Conservation (phyloP, 2,113 vertebrate genomes). For the Muntiacus muntjak region DNA sequence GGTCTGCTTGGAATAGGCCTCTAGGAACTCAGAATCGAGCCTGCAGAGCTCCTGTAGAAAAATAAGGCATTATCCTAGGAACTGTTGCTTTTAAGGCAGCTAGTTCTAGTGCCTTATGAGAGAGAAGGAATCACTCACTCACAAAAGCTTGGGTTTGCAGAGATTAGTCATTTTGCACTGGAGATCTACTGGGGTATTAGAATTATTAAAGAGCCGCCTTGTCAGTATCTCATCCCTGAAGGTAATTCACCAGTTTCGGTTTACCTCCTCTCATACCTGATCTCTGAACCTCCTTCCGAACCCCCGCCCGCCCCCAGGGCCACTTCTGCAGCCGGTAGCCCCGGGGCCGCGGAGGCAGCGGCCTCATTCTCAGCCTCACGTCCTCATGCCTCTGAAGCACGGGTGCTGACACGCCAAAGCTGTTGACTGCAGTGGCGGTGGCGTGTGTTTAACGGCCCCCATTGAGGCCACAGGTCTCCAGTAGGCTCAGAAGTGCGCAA, state of each 20-base stretch:
- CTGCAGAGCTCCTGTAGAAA: not conserved
- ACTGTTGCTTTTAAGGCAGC: not conserved
- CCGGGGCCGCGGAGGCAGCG: not conserved
- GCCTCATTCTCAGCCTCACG: fast-evolving
- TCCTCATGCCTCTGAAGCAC: not conserved
- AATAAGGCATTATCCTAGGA: not conserved
- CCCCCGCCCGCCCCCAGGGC: not conserved
- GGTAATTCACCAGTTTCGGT: not conserved
- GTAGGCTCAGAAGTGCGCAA: not conserved
- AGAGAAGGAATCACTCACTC: not conserved
- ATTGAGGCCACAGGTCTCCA: not conserved
- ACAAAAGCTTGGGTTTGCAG: not conserved
- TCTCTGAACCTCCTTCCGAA: not conserved
- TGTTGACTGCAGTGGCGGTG: not conserved
- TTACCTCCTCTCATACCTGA: not conserved
- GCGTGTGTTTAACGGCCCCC: not conserved
- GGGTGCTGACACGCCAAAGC: not conserved
- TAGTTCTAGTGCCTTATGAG: not conserved
- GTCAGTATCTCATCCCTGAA: not conserved
- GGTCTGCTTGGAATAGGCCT: not conserved
- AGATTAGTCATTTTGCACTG: not conserved
- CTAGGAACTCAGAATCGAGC: not conserved
- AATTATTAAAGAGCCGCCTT: not conserved
- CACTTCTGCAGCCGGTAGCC: not conserved
- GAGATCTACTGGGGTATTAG: not conserved